phyloP scores from a whole-genome alignment of 1,140 invertebrate genomes.

The Diachasma alloeum region DNA sequence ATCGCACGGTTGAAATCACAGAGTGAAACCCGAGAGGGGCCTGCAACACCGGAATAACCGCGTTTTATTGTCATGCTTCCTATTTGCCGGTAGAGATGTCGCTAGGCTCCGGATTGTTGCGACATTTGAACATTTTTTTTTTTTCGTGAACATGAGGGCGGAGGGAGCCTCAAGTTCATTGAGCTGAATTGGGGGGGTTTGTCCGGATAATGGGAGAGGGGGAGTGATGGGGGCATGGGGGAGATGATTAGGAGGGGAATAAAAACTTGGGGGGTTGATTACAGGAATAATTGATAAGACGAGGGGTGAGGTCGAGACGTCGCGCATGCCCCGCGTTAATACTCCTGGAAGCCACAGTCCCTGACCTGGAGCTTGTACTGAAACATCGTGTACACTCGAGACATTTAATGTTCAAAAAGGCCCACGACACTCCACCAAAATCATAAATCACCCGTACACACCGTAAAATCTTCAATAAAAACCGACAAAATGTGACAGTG shows the following conservation, averaged over 20 bases:
- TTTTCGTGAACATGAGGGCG: neutral
- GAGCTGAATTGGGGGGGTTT: neutral
- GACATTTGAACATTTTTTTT: neutral
- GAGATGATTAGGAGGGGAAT: neutral
- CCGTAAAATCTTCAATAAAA: neutral
- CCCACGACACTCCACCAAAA: neutral
- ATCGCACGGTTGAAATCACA: neutral
- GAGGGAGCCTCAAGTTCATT: neutral
- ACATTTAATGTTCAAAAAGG: neutral
- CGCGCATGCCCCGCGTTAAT: conserved; percentile 15
- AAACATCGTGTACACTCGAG: conserved; percentile 11
- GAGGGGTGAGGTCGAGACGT: conserved; percentile 2
- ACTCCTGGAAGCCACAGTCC: neutral
- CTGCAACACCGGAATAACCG: neutral
- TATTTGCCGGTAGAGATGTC: neutral
- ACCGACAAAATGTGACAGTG: neutral
- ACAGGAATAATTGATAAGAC: neutral
- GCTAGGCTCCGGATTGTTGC: neutral
- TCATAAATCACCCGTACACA: neutral
- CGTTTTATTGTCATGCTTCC: neutral
- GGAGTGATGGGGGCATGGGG: neutral
- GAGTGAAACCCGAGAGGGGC: neutral
- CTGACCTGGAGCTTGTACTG: conserved; percentile 26
- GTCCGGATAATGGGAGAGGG: neutral
- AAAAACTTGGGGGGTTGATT: neutral